phyloP scores from a whole-genome alignment of 1,140 invertebrate species.

The Arctopsyche grandis region DNA sequence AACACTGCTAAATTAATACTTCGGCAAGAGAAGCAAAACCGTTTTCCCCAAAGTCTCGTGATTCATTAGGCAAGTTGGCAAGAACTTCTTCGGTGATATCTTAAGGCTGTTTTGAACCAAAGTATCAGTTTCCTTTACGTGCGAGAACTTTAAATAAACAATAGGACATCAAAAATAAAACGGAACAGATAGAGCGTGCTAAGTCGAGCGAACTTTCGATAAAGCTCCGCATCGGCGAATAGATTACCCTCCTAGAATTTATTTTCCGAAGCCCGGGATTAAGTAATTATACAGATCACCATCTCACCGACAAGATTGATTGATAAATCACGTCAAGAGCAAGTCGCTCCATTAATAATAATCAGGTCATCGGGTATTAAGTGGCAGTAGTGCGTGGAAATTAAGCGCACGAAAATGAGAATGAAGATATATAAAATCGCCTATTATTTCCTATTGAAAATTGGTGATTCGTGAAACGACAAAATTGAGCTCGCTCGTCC shows the following conservation, averaged over 20 bases:
- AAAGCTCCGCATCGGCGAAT: not conserved
- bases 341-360: conserved; percentile 32
- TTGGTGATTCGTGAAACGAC: conserved; percentile 29
- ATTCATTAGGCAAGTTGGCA: conserved; percentile 51
- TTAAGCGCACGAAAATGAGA: conserved; percentile 29
- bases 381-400: conserved; percentile 2
- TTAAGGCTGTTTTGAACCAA: conserved; percentile 41
- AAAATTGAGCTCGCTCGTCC: conserved; percentile 11
- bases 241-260: not conserved
- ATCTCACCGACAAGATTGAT: conserved; percentile 35
- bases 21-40: not conserved
- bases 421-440: conserved; percentile 23
- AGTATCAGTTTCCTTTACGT: conserved; percentile 20
- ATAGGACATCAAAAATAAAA: not conserved
- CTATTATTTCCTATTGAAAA: conserved; percentile 21
- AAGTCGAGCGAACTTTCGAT: not conserved
- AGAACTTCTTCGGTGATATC: conserved; percentile 32
- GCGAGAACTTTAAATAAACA: conserved; percentile 26
- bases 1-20: no score
- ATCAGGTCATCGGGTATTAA: conserved; percentile 30
- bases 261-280: conserved; percentile 8
- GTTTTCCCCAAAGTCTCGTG: conserved; percentile 13
- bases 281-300: conserved; percentile 15
- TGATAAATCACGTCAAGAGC: conserved; percentile 33
- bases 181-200: not conserved